Conservation (phyloP, 2,888 invertebrate genomes). For the Athrips mouffetella region DNA sequence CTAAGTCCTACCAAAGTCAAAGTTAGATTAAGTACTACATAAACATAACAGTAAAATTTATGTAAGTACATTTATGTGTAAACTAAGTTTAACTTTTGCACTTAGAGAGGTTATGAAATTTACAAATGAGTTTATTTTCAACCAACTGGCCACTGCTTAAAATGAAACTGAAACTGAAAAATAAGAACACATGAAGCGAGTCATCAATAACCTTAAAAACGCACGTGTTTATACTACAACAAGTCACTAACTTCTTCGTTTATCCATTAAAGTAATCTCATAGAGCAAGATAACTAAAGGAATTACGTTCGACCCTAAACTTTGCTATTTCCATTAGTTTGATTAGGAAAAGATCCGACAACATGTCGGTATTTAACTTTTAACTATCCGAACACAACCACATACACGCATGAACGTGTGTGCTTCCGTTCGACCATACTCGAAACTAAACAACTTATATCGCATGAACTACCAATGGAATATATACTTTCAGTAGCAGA, state of each 20-base stretch:
- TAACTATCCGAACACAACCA: conserved; percentile 56
- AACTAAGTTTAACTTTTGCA: too few species aligned
- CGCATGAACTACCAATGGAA: conserved; percentile 18
- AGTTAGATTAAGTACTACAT: too few species aligned
- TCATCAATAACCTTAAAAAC: too few species aligned
- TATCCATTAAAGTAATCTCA: conserved; percentile 12
- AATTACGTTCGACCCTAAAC: conserved; percentile 46
- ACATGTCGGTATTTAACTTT: conserved; percentile 69
- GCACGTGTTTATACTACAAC: too few species aligned
- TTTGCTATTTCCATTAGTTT: conserved; percentile 63
- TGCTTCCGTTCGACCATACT: conserved; percentile 42
- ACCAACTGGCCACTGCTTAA: too few species aligned
- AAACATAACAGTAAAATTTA: too few species aligned
- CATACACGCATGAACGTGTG: conserved; percentile 39
- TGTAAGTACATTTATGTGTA: too few species aligned
- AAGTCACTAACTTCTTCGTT: too few species aligned
- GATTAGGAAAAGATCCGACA: conserved; percentile 66
- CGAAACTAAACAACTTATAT: conserved; percentile 7
- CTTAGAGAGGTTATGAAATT: too few species aligned
- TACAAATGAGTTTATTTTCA: too few species aligned
- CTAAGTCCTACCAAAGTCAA: conserved; percentile 4
- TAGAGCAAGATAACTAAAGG: conserved; percentile 34
- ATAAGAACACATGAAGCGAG: too few species aligned
- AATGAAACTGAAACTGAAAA: too few species aligned
- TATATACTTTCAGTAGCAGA: conserved; percentile 23